phyloP scores from a whole-genome alignment of 2,113 vertebrate species.

The Colaptes auratus region DNA sequence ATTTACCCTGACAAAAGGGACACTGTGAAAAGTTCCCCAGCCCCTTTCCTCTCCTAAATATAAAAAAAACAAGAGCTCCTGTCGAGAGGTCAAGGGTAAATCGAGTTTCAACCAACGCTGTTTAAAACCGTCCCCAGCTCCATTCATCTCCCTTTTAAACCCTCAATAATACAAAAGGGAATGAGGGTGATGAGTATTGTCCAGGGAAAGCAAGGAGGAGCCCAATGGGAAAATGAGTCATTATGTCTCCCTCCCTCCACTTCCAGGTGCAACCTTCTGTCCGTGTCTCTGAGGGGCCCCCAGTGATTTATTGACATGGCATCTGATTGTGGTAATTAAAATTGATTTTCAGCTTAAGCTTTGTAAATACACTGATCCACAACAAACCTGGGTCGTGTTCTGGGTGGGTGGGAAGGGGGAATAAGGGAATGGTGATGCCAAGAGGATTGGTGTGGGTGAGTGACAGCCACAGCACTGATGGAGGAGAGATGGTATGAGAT shows the following conservation, averaged over 20 bases:
- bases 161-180: slow-evolving; percentile 46
- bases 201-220: neutral
- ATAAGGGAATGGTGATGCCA: neutral
- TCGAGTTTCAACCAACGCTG: slow-evolving; percentile 22
- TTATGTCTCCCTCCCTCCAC: slow-evolving; percentile 14
- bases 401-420: neutral
- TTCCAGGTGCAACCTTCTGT: slow-evolving; percentile 65
- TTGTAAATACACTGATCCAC: slow-evolving; percentile 62
- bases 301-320: slow-evolving; percentile 65
- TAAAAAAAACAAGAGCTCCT: neutral
- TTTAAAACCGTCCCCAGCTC: slow-evolving; percentile 14
- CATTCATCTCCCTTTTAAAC: neutral
- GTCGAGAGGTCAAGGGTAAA: slow-evolving; percentile 44
- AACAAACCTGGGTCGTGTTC: slow-evolving; percentile 56
- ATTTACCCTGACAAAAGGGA: neutral
- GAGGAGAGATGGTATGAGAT: neutral
- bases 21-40: neutral
- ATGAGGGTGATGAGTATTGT: slow-evolving; percentile 36
- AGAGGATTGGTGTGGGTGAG: neutral
- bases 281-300: neutral
- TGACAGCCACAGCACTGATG: neutral
- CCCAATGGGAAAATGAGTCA: slow-evolving; percentile 24
- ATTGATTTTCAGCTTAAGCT: slow-evolving; percentile 77
- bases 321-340: slow-evolving; percentile 80
- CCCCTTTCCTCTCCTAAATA: neutral